Evolutionary conservation across 2,113 vertebrate species (phyloP).

Genomic region (Mesembrinibis cayennensis): DNA sequence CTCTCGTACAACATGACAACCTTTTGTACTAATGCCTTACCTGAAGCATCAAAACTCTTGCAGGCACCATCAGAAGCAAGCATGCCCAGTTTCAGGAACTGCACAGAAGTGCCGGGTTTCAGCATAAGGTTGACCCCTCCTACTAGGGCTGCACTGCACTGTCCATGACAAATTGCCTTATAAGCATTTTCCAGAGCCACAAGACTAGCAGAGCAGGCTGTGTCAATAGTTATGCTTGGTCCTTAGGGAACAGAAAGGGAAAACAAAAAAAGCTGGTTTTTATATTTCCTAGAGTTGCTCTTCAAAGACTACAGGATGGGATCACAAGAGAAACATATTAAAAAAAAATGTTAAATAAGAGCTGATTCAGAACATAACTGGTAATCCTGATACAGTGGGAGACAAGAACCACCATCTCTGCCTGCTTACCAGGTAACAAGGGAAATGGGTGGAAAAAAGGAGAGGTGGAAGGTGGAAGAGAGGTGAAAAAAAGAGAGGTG

Average conservation of each 20-base stretch:
- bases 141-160: conserved; percentile 85
- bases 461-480: too few species aligned
- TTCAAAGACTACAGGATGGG: background rate
- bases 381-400: background rate
- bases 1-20: background rate
- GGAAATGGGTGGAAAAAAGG: background rate
- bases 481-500: background rate
- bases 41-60: conserved; percentile 88
- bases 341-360: background rate
- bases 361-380: background rate
- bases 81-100: conserved; percentile 97
- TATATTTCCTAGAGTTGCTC: background rate
- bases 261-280: background rate
- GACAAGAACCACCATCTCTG: background rate
- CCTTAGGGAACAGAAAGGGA: conserved; percentile 69
- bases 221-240: conserved; percentile 91
- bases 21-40: conserved; percentile 65
- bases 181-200: conserved; percentile 88
- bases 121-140: conserved; percentile 90
- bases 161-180: conserved; percentile 83
- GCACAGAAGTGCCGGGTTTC: conserved; percentile 94
- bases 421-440: background rate
- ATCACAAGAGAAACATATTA: background rate
- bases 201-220: conserved; percentile 94
- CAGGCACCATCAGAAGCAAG: conserved; percentile 89